These are phyloP conservation scores for Gastrophryne carolinensis DNA, from an alignment of 2,797 vertebrate species.

Conservation along the genomic window DNA sequence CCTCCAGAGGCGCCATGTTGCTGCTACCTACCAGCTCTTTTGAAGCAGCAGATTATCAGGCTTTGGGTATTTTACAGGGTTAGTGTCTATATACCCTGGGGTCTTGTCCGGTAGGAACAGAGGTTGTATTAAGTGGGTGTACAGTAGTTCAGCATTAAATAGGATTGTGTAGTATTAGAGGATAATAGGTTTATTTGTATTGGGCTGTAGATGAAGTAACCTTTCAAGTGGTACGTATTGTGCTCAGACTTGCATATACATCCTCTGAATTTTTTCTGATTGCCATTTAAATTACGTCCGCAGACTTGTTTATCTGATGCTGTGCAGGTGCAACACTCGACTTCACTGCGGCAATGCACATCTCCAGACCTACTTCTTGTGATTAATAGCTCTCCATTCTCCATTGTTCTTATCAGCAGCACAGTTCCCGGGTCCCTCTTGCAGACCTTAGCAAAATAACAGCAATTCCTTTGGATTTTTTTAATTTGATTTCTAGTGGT, in stretches of 20 bases:
- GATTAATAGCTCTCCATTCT: slow-evolving; percentile 35
- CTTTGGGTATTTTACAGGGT: too few species aligned
- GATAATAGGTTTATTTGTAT: too few species aligned
- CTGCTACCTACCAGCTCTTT: too few species aligned
- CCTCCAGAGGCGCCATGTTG: too few species aligned
- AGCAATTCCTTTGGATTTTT: neutral
- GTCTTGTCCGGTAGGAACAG: too few species aligned
- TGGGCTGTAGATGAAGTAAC: neutral
- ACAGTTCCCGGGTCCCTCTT: slow-evolving; percentile 3
- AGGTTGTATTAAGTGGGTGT: too few species aligned
- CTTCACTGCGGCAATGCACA: neutral
- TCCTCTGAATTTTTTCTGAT: neutral
- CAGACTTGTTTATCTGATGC: neutral
- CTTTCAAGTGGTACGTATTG: neutral
- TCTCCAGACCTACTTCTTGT: slow-evolving; percentile 26
- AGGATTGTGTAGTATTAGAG: too few species aligned
- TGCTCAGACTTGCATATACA: neutral
- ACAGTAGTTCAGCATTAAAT: too few species aligned
- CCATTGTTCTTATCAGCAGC: slow-evolving; percentile 44
- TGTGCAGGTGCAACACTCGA: slow-evolving; percentile 35
- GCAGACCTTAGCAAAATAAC: slow-evolving; percentile 5
- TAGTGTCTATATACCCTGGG: too few species aligned
- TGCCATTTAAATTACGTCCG: neutral
- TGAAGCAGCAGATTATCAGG: too few species aligned
- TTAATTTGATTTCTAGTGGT: neutral